Evolutionary conservation across 2,113 vertebrate species (phyloP).

Genomic region (Ardeotis arabs): DNA sequence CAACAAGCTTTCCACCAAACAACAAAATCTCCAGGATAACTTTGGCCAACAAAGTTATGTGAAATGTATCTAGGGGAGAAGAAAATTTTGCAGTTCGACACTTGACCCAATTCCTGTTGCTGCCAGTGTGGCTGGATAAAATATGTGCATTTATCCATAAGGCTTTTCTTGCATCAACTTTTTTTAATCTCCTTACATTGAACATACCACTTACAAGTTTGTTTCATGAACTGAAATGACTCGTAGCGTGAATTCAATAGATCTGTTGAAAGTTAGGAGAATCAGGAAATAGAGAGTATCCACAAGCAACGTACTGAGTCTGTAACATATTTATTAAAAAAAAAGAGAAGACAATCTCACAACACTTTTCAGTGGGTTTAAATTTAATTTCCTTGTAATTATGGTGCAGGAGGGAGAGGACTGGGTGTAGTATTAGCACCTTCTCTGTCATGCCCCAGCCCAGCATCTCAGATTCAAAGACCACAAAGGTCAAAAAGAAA

Average conservation of each 20-base stretch:
- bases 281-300: neutral
- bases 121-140: neutral
- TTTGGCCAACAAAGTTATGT: neutral
- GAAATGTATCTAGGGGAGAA: neutral
- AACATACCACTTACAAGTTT: neutral
- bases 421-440: neutral
- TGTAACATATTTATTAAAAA: neutral
- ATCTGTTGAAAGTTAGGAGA: neutral
- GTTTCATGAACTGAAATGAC: neutral
- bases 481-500: neutral
- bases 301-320: neutral
- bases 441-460: neutral
- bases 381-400: neutral
- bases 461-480: neutral
- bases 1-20: neutral
- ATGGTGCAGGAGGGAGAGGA: neutral
- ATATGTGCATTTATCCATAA: neutral
- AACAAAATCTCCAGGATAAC: neutral
- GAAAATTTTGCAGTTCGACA: neutral
- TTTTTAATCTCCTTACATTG: neutral
- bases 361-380: neutral
- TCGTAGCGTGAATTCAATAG: neutral
- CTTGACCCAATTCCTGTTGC: neutral
- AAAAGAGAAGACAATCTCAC: neutral
- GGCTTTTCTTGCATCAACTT: accelerated